Evolutionary conservation across 2,113 vertebrate species (phyloP).

Genomic region (Hydropotes inermis): DNA sequence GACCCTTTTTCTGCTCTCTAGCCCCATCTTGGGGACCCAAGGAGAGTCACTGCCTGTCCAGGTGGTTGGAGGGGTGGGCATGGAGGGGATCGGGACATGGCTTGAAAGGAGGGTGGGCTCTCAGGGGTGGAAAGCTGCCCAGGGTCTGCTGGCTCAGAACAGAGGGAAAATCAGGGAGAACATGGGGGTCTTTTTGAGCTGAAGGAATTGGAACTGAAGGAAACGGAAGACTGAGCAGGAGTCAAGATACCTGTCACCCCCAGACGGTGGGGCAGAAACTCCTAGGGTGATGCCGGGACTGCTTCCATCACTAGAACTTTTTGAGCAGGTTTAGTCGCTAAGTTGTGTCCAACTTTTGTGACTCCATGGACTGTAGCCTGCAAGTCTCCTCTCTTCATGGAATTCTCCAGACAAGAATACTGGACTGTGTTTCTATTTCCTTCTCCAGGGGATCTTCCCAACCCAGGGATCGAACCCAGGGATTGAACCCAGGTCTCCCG

Average conservation of each 20-base stretch:
- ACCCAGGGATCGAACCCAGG: neutral
- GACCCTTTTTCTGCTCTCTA: neutral
- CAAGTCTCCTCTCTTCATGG: neutral
- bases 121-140: neutral
- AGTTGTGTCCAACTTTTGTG: neutral
- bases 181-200: neutral
- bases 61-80: neutral
- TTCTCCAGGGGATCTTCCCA: neutral
- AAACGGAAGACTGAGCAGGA: neutral
- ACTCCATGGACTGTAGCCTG: neutral
- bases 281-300: neutral
- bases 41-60: neutral
- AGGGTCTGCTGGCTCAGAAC: neutral
- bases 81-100: fast-evolving
- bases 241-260: neutral
- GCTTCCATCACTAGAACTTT: neutral
- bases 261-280: neutral
- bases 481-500: no score
- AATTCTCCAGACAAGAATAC: neutral
- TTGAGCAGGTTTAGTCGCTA: neutral
- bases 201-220: neutral
- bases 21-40: neutral
- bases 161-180: neutral
- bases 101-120: neutral
- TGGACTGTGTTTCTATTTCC: neutral